phyloP scores from a whole-genome alignment of 1,140 invertebrate genomes.

The Aporrectodea caliginosa region DNA sequence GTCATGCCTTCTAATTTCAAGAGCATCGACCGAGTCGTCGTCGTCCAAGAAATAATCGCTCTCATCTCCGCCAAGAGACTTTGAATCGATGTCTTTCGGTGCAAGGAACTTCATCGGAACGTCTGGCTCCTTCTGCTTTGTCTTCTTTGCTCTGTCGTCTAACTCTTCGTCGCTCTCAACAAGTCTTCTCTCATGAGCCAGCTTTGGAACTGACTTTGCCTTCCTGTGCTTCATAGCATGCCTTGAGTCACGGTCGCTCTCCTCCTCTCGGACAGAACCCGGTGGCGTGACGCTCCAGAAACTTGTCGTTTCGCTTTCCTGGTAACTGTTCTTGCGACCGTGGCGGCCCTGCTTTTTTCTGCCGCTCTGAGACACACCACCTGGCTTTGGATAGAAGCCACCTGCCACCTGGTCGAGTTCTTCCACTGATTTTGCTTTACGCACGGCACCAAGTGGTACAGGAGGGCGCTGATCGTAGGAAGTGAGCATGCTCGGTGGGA shows the following conservation, averaged over 20 bases:
- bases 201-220: background rate
- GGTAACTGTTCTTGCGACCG: constrained; percentile 20
- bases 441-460: too few relatives aligned
- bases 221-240: background rate
- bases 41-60: constrained; percentile 15
- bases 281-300: constrained; percentile 22
- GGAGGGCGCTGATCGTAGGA: background rate
- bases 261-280: background rate
- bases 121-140: background rate
- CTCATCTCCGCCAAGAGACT: background rate
- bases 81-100: background rate
- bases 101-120: background rate
- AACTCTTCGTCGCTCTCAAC: constrained; percentile 5
- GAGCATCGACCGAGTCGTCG: constrained; percentile 8
- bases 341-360: background rate
- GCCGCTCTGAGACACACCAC: background rate
- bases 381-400: background rate
- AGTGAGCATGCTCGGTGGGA: background rate
- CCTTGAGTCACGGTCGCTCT: background rate
- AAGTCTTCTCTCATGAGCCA: background rate
- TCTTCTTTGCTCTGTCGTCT: background rate
- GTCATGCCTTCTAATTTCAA: background rate
- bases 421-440: constrained; percentile 22
- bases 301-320: constrained; percentile 21
- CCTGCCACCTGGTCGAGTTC: background rate